Base-by-base conservation (phyloP, 2,113 vertebrate species). In the Cinclus cinclus region DNA sequence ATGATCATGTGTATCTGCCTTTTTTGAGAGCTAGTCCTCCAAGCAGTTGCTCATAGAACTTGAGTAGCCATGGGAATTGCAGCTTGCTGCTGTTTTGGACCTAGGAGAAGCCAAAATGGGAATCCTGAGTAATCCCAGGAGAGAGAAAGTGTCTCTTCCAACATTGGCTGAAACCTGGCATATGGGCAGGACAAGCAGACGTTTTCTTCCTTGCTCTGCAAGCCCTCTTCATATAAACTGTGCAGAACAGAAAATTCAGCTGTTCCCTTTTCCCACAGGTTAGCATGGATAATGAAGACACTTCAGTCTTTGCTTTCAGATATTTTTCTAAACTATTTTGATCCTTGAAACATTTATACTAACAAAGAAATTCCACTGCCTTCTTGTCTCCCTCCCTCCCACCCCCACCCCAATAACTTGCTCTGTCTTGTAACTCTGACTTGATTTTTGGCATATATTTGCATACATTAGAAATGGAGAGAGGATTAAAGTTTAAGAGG, bases 401-500 rank as follows among this genome's bases (percentile, higher is more conserved):
- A 1, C 90, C 83, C 83, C 74, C 79, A 69, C 37, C 44, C 89
- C 88, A 89, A 80, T 87, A 93, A 93, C 87, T 90, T 95, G 75
- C 83, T 94, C 87, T 91, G 86, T 83, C 95, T 97, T 94, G 68
- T 95, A 93, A 94, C 89, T 89, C 84, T 5, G 69, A 76, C 92
- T 94, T 93, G 94, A 96, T 96, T 97, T 97, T 96, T 97, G 94
- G 96, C 96, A 97, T 96, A 97, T 76, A 96, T 97, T 97, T 97
- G 92, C 96, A 97, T 97, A 95, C 84, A 97, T 97, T 97, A 96
- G 94, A 95, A 96, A 95, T 7, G 78, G 91, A 95, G 94, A 96
- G 91, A 95, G 96, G 94, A 96, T 97, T 96, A 97, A 97, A 97
- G 92, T 96, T 97, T 96, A 87, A 96, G 95, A 97, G 96, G 94